These are phyloP conservation scores for Drosophila meridiana DNA, from an alignment of 2,888 invertebrate genomes.

Conservation along the genomic window DNA sequence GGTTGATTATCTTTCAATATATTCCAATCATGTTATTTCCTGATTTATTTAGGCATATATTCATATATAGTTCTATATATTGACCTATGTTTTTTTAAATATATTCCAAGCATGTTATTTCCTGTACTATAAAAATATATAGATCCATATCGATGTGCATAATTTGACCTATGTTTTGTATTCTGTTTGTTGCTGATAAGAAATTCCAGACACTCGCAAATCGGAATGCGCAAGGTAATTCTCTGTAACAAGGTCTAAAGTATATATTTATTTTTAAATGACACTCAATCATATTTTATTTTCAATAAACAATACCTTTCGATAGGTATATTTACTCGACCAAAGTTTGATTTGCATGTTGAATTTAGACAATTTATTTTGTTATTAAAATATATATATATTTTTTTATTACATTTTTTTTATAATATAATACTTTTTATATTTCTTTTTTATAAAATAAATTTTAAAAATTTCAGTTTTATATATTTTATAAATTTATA, in stretches of 20 bases:
- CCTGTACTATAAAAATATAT: not conserved
- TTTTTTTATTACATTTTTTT: too few species aligned
- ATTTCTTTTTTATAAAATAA: too few species aligned
- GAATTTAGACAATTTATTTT: not conserved
- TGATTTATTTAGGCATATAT: not conserved
- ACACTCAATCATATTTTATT: not conserved
- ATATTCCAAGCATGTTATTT: not conserved
- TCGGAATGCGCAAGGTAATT: slow-evolving; percentile 4
- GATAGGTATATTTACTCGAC: not conserved
- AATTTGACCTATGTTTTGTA: not conserved
- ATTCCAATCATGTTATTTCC: slow-evolving; percentile 1
- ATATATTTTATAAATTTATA: not conserved
- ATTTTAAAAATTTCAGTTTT: not conserved
- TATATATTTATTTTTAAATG: not conserved
- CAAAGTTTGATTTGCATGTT: too few species aligned
- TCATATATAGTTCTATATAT: not conserved
- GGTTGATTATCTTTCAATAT: not conserved
- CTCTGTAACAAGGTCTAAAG: slow-evolving; percentile 5
- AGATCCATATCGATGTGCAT: not conserved
- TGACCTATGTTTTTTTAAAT: not conserved
- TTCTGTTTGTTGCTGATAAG: not conserved
- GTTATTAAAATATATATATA: not conserved
- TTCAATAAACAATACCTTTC: not conserved
- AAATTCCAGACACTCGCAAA: not conserved
- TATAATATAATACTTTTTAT: too few species aligned